A percentile compares a stretch with the other conserved stretches of the same genome.
Evolutionary conservation across 2,888 invertebrate genomes (phyloP).

Genomic region (Agrochola circellaris): DNA sequence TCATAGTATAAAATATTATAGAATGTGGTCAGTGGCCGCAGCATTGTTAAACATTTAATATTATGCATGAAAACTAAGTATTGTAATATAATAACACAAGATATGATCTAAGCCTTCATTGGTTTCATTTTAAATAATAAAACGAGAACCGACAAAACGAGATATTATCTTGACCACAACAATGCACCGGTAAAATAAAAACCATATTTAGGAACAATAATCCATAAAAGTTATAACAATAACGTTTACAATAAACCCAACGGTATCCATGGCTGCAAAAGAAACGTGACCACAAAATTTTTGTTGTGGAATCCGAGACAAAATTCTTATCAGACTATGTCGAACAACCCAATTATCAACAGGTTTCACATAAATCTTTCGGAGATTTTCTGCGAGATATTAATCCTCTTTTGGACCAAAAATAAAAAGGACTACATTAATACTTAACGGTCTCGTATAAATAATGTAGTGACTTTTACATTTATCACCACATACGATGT

Average conservation of each 20-base stretch:
- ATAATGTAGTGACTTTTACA: conserved; percentile 45
- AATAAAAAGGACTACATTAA: conserved; percentile 40
- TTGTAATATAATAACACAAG: background rate
- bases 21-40: background rate
- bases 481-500: conserved; percentile 44
- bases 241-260: conserved; percentile 14
- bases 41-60: background rate
- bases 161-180: conserved; percentile 15
- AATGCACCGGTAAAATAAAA: background rate
- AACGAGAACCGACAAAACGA: background rate
- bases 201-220: background rate
- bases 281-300: conserved; percentile 8
- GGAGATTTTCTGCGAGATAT: conserved; percentile 50
- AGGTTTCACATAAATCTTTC: conserved; percentile 61
- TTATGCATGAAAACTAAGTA: background rate
- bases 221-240: background rate
- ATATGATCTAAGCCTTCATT: no score
- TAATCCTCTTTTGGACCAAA: conserved; percentile 57
- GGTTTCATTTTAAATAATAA: background rate
- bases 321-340: conserved; percentile 32
- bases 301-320: conserved; percentile 19
- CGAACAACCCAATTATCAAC: conserved; percentile 57
- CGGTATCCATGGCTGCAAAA: background rate
- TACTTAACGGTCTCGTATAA: conserved; percentile 54
- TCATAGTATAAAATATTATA: background rate